phyloP scores from a whole-genome alignment of 2,888 invertebrate species.

The Nomada goodeniana region DNA sequence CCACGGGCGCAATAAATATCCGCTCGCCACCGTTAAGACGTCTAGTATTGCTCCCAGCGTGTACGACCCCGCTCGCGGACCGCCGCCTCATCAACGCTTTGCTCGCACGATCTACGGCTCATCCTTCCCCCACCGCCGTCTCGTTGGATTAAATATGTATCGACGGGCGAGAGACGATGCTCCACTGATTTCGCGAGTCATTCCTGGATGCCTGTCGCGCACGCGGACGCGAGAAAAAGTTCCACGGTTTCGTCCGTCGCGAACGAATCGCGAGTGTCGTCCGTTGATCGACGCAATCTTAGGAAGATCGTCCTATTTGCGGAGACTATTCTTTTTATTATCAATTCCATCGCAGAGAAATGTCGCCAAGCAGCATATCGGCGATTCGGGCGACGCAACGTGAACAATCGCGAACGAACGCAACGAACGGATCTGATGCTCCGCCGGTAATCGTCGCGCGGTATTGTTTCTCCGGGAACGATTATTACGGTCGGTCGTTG shows the following conservation, averaged over 20 bases:
- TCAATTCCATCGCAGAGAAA: too few species aligned
- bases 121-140: not conserved
- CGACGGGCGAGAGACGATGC: slow-evolving; percentile 22
- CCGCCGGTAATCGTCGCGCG: not conserved
- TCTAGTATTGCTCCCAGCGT: slow-evolving; percentile 69
- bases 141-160: slow-evolving; percentile 76
- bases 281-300: too few species aligned
- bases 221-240: slow-evolving; percentile 1
- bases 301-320: too few species aligned
- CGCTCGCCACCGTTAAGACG: slow-evolving; percentile 71
- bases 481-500: slow-evolving; percentile 57
- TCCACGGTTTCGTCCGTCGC: slow-evolving; percentile 10
- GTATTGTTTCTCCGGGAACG: slow-evolving; percentile 34
- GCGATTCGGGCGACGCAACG: not conserved
- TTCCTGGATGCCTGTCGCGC: slow-evolving; percentile 10
- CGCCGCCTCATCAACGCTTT: slow-evolving; percentile 69
- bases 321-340: too few species aligned
- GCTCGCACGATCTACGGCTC: not conserved
- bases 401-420: slow-evolving; percentile 7
- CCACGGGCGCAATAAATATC: slow-evolving; percentile 80
- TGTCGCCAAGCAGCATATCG: too few species aligned
- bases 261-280: slow-evolving; percentile 29
- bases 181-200: slow-evolving; percentile 55
- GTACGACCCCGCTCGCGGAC: slow-evolving; percentile 41
- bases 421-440: slow-evolving; percentile 40